Evolutionary conservation across 1,140 invertebrate species (phyloP), one percentile per base, ranked within the genome.

Genomic region (Drosophila subpulchrella): DNA sequence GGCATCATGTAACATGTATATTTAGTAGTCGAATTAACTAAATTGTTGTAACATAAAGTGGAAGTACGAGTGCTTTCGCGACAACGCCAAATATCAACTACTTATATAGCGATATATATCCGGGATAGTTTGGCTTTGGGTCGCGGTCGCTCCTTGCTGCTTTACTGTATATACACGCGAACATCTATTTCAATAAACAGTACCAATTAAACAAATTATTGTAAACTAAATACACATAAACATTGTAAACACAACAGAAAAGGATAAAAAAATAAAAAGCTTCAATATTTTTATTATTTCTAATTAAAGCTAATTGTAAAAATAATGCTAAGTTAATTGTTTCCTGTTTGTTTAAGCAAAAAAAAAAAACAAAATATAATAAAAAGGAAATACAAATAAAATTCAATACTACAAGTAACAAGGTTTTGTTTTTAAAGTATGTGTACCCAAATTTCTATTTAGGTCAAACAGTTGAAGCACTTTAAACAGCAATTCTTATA

Each of bases 271-370:
- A 60, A 81, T 32, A 56, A 75, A 79, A 86, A 82, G 83, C 83
- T 86, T 86, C 83, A 86, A 86, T 86, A 86, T 86, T 86, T 86
- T 88, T 81, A 81, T 86, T 86, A 82, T 86, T 86, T 86, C 66
- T 88, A 86, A 79, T 74, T 82, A 86, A 88, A 82, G 66, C 67
- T 85, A 85, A 84, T 66, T 84, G 74, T 81, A 85, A 62, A 81
- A 70, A 50, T 85, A 85, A 85, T 74, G 79, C 67, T 88, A 86
- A 86, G 83, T 82, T 86, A 82, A 82, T 88, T 88, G 83, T 86
- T 86, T 86, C 83, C 83, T 86, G 83, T 86, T 88, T 86, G 67
- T 83, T 73, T 86, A 86, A 86, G 83, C 84, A 54, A 86, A 83
- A 67, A 75, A 75, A 42, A 56, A 56, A 32, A 61, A 38, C 17